Evolutionary conservation across 2,797 vertebrate genomes (phyloP).

Genomic region (Pangasius djambal): DNA sequence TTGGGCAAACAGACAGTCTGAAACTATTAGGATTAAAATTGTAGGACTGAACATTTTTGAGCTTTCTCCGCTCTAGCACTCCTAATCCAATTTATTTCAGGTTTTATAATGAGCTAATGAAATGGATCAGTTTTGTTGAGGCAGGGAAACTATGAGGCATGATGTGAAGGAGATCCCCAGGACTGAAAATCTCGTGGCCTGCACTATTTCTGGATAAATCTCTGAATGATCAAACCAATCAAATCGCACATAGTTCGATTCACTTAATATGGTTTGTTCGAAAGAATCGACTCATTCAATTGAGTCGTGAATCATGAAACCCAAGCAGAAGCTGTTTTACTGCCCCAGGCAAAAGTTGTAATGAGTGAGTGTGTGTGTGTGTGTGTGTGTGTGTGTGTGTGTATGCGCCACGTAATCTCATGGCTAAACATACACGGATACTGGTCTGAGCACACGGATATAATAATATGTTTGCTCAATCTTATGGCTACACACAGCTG

Average conservation of each 20-base stretch:
- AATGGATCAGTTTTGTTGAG: neutral
- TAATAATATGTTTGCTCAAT: neutral
- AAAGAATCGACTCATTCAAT: neutral
- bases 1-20: neutral
- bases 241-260: neutral
- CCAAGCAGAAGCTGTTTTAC: neutral
- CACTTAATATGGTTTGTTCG: neutral
- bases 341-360: neutral
- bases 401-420: slow-evolving; percentile 38
- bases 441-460: slow-evolving; percentile 40
- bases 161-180: neutral
- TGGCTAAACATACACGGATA: slow-evolving; percentile 47
- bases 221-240: neutral
- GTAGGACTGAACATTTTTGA: neutral
- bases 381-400: neutral
- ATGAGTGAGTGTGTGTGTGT: slow-evolving; percentile 38
- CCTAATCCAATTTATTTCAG: neutral
- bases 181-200: neutral
- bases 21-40: neutral
- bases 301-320: neutral
- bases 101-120: neutral
- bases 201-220: slow-evolving; percentile 3
- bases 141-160: neutral
- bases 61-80: neutral
- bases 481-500: no score